Percentiles rank a stretch among this genome's conserved stretches.
phyloP scores from a whole-genome alignment of 2,113 vertebrate species.

The Cryptomyrus ogoouensis region DNA sequence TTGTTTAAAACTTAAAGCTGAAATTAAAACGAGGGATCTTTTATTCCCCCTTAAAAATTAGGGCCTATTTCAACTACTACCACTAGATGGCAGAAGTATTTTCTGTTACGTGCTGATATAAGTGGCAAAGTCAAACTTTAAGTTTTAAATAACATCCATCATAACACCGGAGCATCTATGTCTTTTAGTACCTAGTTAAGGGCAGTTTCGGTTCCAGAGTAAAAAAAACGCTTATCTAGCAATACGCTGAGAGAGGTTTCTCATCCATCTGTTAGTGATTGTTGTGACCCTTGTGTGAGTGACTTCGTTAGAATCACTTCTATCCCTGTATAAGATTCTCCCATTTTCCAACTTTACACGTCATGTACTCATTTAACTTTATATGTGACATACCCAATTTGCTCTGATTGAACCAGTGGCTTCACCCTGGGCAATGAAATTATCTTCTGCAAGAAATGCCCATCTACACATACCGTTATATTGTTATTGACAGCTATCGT shows the following conservation, averaged over 20 bases:
- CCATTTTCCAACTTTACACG: background rate
- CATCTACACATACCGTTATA: background rate
- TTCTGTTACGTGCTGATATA: background rate
- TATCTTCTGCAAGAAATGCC: background rate
- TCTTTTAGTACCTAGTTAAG: background rate
- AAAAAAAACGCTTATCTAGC: background rate
- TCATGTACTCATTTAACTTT: background rate
- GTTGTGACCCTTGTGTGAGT: background rate
- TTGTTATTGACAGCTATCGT: background rate
- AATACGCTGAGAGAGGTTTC: background rate
- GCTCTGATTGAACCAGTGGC: background rate
- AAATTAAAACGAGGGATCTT: background rate
- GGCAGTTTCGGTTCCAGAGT: background rate
- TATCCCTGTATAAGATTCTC: background rate
- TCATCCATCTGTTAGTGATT: background rate
- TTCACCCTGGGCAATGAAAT: background rate
- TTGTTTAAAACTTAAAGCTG: background rate
- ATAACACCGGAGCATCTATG: background rate
- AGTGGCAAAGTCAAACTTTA: background rate
- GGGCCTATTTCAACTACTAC: background rate
- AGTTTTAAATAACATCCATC: background rate
- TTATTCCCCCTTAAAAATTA: background rate
- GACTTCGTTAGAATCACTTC: background rate
- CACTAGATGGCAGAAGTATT: slow-evolving; percentile 17
- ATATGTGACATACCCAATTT: background rate